Base-by-base conservation (phyloP, 53 echinoderm and acorn worm species). In the Astropecten irregularis region DNA sequence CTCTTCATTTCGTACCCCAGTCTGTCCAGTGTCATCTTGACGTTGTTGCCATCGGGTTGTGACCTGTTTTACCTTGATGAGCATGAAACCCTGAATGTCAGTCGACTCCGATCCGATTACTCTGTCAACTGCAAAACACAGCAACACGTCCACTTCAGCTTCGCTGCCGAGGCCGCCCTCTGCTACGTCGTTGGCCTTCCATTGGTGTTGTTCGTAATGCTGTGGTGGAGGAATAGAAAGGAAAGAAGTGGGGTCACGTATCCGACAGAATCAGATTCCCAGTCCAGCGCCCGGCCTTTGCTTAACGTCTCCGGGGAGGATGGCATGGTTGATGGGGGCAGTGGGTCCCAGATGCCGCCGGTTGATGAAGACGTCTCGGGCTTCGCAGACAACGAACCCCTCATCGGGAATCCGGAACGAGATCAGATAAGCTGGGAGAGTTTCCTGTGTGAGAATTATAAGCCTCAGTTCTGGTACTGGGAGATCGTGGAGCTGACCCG, bases 131-230 rank as follows among this genome's bases (percentile, higher is more conserved):
- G 92, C 50, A 19, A 62, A 18, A 69, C 27, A 3, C 19, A 26
- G 22, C 47, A 35, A 13, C 89, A 92, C 16, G 44, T 47, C 16
- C 15, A 44, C 20, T 77, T 34, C 42, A 51, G 29, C 30, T 39
- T 33, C 2, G 81, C 82, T 42, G 89, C 92, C 15, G 63, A 85
- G 49, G 60, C 56, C 7, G 33, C 79, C 7, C 40, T 89, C 5
- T 0, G 46, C 16, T 92, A 92, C 64, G 85, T 92, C 9, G 46
- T 92, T 3, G 83, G 71, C 9, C 89, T 85, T 22, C 92, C 92
- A 1, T 18, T 72, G 3, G 50, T 25, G 14, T 32, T 92, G 57
- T 71, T 88, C 0, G 32, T 88, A 11, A 16, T 84, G 28, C 40
- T 92, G 32, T 86, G 84, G 82, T 73, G 4, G 18, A 49, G n/a